Conservation (phyloP, 2,888 invertebrate genomes). For the Netelia inedita region DNA sequence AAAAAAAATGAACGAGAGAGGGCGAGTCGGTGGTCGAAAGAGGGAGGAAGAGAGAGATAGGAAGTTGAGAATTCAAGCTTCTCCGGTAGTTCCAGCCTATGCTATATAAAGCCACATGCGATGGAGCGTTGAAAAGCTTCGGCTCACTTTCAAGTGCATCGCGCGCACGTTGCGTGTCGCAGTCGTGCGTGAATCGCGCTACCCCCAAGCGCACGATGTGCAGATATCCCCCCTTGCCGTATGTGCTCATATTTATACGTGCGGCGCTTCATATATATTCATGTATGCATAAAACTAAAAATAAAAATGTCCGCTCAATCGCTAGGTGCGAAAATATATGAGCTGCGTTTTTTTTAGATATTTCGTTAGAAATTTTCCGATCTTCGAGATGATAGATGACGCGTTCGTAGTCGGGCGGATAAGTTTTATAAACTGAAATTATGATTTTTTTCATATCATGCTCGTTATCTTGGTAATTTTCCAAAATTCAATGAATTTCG, state of each 20-base stretch:
- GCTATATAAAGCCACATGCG: constrained; percentile 31
- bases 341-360: too few species aligned
- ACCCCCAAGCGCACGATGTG: constrained; percentile 1
- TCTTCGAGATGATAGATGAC: too few species aligned
- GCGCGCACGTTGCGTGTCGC: constrained; percentile 60
- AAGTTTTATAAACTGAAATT: too few species aligned
- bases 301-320: background rate
- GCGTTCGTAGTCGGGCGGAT: too few species aligned
- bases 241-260: background rate
- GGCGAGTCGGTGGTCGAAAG: constrained; percentile 1
- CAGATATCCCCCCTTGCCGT: background rate
- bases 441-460: too few species aligned
- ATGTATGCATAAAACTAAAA: background rate
- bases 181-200: constrained; percentile 39
- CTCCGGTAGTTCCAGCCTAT: background rate
- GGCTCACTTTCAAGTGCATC: constrained; percentile 64
- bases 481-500: too few species aligned
- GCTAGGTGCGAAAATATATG: too few species aligned
- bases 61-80: constrained; percentile 38
- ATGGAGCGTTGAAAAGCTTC: constrained; percentile 57
- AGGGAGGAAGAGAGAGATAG: background rate
- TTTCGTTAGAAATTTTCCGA: too few species aligned
- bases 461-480: too few species aligned
- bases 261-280: background rate
- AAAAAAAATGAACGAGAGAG: constrained; percentile 6